These are phyloP conservation scores for Morpho helenor DNA, from an alignment of 2,888 invertebrate genomes.

Conservation along the genomic window DNA sequence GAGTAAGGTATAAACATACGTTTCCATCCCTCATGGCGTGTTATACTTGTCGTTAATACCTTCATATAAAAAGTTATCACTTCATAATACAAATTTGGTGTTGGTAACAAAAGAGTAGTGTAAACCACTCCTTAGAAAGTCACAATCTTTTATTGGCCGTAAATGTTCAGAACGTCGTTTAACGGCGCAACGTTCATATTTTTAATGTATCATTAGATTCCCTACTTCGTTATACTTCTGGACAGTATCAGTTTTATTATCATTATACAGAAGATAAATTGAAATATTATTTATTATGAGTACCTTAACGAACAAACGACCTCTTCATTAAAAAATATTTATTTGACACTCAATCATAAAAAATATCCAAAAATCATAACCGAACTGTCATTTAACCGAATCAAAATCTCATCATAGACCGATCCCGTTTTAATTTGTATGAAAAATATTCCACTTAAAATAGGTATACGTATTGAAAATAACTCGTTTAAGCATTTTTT, in stretches of 20 bases:
- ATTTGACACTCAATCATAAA: neutral
- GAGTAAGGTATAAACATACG: no score
- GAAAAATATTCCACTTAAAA: no score
- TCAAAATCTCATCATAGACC: no score
- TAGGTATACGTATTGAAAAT: no score
- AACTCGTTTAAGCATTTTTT: no score
- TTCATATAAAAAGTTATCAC: no score
- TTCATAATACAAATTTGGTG: no score
- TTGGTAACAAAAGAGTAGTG: neutral
- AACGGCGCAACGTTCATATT: conserved; percentile 51
- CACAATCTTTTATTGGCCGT: conserved; percentile 37
- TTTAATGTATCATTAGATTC: conserved; percentile 60
- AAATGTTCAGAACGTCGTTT: conserved; percentile 49
- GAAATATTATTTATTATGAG: conserved; percentile 29
- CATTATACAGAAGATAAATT: conserved; percentile 48
- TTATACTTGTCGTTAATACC: no score
- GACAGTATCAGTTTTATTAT: conserved; percentile 52
- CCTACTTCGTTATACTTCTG: conserved; percentile 47
- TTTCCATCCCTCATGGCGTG: no score
- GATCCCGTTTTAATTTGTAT: no score
- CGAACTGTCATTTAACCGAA: no score
- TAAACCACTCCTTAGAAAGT: conserved; percentile 11
- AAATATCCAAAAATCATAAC: no score
- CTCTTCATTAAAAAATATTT: conserved; percentile 28
- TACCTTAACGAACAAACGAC: conserved; percentile 34